Base-by-base conservation (phyloP, 1,140 invertebrate genomes). In the Mizuhopecten yessoensis region DNA sequence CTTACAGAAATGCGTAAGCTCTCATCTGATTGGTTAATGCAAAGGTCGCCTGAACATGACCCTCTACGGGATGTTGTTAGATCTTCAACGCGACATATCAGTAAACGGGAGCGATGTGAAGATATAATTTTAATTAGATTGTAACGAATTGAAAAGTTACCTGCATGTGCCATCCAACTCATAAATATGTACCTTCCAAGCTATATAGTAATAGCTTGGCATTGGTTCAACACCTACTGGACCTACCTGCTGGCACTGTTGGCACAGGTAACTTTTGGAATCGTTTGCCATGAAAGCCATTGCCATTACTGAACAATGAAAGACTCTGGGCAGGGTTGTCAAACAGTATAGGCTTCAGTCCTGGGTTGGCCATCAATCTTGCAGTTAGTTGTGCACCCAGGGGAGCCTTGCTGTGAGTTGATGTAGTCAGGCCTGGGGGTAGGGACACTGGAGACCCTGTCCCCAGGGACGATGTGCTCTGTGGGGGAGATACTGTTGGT, bases 291-390 rank as follows among this genome's bases (percentile, higher is more conserved):
- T 92, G 90, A 90, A 94, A 94, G 86, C 93, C 94, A 93, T 94
- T 94, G 75, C 93, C 93, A 90, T 90, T 90, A 94, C 95, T 95
- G 90, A 95, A 96, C 36, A 95, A 93, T 94, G 95, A 96, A 94
- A 96, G 95, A 95, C 95, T 95, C 34, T 94, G 92, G 91, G 94
- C 92, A 88, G 93, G 91, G 88, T 94, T 93, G 49, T 95, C 92
- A 90, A 94, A 91, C 20, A 92, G 89, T 5, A 91, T 86, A 17
- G 92, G 86, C 91, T 94, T 94, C 0, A 92, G 88, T 9, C 87
- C 88, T n/a, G 90, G 49, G 57, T 75, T 75, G 5, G 57, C 57
- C 57, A 75, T 75, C 57, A 75, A 29, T 75, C 57, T n/a, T 7
- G 57, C 57, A 7, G 57, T 29, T n/a, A 75, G n/a, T 75, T 75